Conservation (phyloP, 2,888 invertebrate genomes). For the Papilio gigon region DNA sequence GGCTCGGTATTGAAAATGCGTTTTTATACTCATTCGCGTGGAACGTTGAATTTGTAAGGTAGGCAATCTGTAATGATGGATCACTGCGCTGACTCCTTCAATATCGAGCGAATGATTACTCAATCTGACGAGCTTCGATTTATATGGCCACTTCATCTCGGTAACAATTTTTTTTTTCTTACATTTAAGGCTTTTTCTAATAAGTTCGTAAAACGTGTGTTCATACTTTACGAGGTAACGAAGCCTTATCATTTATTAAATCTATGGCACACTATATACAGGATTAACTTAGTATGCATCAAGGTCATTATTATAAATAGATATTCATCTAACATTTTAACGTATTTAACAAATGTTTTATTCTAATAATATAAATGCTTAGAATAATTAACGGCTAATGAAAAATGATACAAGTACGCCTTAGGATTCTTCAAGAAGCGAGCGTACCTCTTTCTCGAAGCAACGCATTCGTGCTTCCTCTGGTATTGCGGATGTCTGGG, state of each 20-base stretch:
- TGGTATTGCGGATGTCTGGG: no score
- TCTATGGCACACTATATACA: slow-evolving; percentile 33
- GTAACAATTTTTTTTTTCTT: slow-evolving; percentile 36
- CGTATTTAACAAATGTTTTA: no score
- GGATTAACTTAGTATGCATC: no score
- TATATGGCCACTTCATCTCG: slow-evolving; percentile 47
- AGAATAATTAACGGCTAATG: no score
- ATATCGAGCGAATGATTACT: slow-evolving; percentile 63
- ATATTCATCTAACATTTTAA: no score
- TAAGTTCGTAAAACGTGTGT: slow-evolving; percentile 17
- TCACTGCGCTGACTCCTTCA: slow-evolving; percentile 59
- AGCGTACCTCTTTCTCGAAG: no score
- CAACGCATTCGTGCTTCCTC: no score
- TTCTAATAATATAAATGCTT: no score
- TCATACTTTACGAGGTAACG: slow-evolving; percentile 25
- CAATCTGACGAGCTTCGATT: slow-evolving; percentile 56
- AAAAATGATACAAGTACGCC: no score
- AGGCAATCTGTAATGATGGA: slow-evolving; percentile 72
- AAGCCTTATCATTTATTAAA: slow-evolving; percentile 33
- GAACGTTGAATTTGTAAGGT: slow-evolving; percentile 67
- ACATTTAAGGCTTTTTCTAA: slow-evolving; percentile 15
- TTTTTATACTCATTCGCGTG: slow-evolving; percentile 68
- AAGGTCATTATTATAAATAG: no score
- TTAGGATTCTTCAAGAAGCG: no score
- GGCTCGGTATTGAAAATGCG: slow-evolving; percentile 65